Base-by-base conservation (phyloP, 2,113 vertebrate species). In the Rynchops niger region DNA sequence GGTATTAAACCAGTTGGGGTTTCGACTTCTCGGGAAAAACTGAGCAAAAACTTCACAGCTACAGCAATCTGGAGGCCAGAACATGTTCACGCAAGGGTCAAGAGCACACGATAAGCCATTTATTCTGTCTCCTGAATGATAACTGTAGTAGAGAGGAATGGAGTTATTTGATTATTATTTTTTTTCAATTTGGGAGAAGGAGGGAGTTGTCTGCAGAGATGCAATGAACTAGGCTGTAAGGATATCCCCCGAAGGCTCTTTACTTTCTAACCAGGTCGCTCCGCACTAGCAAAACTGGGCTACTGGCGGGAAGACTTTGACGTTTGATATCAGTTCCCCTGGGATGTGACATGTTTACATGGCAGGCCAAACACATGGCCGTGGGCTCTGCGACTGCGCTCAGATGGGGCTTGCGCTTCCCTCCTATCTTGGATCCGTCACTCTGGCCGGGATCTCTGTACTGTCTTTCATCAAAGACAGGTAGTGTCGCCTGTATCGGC, bases 381-480 rank as follows among this genome's bases (percentile, higher is more conserved):
- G 2, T 27, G 21, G 61, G 27, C 79, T 90, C 69, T 78, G 40
- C 0, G 8, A 2, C 2, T 2, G 25, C 0, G 0, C 63, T 66
- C 14, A 40, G 30, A 53, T 22, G 65, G 16, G 19, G 2, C 50
- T 61, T 18, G 47, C 38, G 30, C 29, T 22, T 15, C 3, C 7
- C 43, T 52, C 30, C 32, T 69, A 9, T 66, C 40, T 56, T 58
- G 71, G 47, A 38, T 59, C 26, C 40, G 21, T 19, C 23, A 9
- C 34, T 66, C 45, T 58, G 63, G 21, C 21, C 32, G 29, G 59
- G 67, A 45, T 73, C n/a, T 83, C 69, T 84, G 34, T 45, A 72
- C 55, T 42, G 21, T 63, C 47, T 66, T 81, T 77, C 25, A 11
- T 9, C 25, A 49, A 34, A 49, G 70, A 6, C 30, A 30, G 6